These are phyloP conservation scores for Uria aalge DNA, from an alignment of 2,113 vertebrate genomes.

Conservation along the genomic window DNA sequence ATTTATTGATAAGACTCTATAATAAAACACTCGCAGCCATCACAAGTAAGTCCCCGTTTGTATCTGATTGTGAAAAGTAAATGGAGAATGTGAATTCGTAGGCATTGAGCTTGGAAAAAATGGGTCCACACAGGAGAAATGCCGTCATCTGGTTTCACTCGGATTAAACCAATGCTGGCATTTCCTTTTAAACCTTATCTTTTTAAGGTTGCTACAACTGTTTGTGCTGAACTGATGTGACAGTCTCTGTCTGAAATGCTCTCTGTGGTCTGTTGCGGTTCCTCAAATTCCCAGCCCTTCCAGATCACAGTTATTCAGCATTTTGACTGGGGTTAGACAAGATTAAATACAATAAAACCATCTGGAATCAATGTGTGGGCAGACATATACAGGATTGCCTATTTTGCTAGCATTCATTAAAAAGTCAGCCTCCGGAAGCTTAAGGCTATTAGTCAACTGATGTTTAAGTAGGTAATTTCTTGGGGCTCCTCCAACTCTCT, in stretches of 20 bases:
- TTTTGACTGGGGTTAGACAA: background rate
- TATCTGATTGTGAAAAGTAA: conserved; percentile 9
- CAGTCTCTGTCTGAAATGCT: background rate
- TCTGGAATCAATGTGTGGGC: background rate
- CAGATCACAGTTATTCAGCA: background rate
- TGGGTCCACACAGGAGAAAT: background rate
- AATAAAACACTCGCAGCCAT: conserved; percentile 10
- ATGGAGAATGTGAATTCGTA: background rate
- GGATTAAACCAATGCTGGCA: background rate
- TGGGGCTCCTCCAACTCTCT: background rate
- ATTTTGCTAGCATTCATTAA: background rate
- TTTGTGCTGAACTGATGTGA: background rate
- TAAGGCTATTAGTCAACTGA: background rate
- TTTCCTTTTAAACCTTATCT: background rate
- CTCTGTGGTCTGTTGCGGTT: background rate
- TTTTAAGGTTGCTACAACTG: background rate
- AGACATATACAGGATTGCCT: background rate
- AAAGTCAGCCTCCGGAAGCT: background rate
- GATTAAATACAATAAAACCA: background rate
- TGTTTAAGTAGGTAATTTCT: background rate
- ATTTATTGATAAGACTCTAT: conserved; percentile 12
- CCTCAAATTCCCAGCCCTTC: background rate
- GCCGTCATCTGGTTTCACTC: background rate
- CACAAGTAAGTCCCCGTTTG: background rate
- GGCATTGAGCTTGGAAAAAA: background rate